Evolutionary conservation across 2,797 vertebrate species (phyloP).

Genomic region (Gymnodraco acuticeps): DNA sequence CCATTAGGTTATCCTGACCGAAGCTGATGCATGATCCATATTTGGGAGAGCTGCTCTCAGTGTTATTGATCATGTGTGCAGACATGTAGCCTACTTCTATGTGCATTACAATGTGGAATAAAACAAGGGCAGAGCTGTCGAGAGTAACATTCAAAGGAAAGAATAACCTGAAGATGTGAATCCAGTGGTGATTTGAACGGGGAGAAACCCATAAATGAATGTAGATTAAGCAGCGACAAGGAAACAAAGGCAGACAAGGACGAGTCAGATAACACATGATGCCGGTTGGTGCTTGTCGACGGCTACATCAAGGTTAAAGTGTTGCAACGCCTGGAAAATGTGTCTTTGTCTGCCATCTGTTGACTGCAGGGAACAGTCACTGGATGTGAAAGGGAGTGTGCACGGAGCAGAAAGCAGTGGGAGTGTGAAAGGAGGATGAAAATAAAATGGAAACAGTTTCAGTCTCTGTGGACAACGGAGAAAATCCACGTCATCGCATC

Average conservation of each 20-base stretch:
- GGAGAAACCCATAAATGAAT: neutral
- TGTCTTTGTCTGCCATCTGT: constrained; percentile 71
- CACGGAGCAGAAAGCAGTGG: constrained; percentile 49
- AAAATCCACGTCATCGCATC: constrained; percentile 52
- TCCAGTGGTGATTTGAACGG: neutral
- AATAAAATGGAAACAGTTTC: constrained; percentile 50
- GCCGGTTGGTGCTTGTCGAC: neutral
- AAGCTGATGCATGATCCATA: constrained; percentile 36
- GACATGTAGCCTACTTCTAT: constrained; percentile 17
- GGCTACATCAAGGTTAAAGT: constrained; percentile 66
- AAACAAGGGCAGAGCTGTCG: constrained; percentile 8
- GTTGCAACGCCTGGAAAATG: constrained; percentile 47
- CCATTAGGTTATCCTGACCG: constrained; percentile 68
- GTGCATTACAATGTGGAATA: constrained; percentile 22
- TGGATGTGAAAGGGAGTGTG: constrained; percentile 39
- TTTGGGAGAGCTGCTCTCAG: constrained; percentile 58
- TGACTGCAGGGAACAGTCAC: constrained; percentile 60
- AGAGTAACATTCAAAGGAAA: constrained; percentile 2
- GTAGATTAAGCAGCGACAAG: neutral
- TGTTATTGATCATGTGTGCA: constrained; percentile 58
- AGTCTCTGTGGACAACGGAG: constrained; percentile 43
- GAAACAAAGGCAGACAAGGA: constrained; percentile 2
- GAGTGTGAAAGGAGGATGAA: constrained; percentile 58
- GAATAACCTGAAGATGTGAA: neutral
- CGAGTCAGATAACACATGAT: neutral